Base-by-base conservation (phyloP, 2,888 invertebrate genomes). In the Spilosoma lubricipeda region DNA sequence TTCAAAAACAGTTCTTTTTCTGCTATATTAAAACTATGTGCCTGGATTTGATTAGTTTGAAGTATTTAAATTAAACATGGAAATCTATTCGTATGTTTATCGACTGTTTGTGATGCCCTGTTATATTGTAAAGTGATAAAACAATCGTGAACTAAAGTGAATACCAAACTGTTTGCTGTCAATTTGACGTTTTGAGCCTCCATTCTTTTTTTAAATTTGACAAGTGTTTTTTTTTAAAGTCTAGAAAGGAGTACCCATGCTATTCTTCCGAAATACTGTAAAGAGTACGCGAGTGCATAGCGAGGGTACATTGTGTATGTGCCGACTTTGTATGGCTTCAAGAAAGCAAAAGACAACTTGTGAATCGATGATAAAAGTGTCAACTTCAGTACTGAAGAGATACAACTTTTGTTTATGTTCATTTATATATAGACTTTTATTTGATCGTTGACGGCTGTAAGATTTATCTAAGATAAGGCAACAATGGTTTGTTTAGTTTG, bases 241-340 rank as follows among this genome's bases (percentile, higher is more conserved):
- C n/a, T 9, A 27, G 56, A 94, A 95, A 95, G 92, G 95, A 94
- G 89, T 93, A 94, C 95, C 79, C 91, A 95, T 95, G 95, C 92
- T 93, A 93, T 94, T 90, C 93, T 91, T 92, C 83, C 84, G 86
- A 87, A 90, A 90, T 86, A 86, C 85, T 72, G 81, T 80, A 86
- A 92, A 90, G 93, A 91, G 91, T 84, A 88, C 93, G 89, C 93
- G 91, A 94, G 93, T 90, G 93, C 95, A 95, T 78, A 89, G 89
- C 39, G 93, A 94, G 79, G 90, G 90, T 74, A 89, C 91, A 77
- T 79, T 90, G 48, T 95, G 95, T 75, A 81, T 93, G 70, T 95
- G 95, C 80, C 86, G 92, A 30, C 92, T 89, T 78, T 95, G 95
- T 77, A 90, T 94, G 77, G 91, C 94, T 2, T 75, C 94, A 1